Evolutionary conservation across 2,888 invertebrate species (phyloP).

Genomic region (Tipula vernalis): DNA sequence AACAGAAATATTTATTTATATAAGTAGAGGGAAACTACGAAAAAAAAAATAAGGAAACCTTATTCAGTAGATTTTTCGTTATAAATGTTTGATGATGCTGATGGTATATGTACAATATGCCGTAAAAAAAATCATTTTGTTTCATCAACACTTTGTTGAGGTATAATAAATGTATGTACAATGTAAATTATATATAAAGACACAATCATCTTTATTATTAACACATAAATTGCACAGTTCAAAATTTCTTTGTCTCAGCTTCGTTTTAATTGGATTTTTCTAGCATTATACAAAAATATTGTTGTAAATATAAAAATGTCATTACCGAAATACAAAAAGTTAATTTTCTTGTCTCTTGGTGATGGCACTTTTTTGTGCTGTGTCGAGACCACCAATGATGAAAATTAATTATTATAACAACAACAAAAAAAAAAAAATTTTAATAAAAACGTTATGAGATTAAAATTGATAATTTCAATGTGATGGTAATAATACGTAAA

Average conservation of each 20-base stretch:
- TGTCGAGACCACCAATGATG: neutral
- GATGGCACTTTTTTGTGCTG: neutral
- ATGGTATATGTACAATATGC: neutral
- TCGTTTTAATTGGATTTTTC: neutral
- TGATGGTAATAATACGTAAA: neutral
- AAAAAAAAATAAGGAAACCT: neutral
- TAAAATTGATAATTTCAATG: neutral
- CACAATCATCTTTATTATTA: neutral
- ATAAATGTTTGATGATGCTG: neutral
- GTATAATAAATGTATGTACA: neutral
- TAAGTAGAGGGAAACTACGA: neutral
- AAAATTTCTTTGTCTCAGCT: neutral
- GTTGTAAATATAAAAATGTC: too few species aligned
- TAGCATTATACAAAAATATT: neutral
- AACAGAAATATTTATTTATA: neutral
- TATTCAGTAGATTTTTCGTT: neutral
- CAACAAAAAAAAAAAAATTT: neutral
- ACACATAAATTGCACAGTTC: neutral
- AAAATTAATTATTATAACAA: neutral
- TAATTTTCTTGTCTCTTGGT: slow-evolving; percentile 4
- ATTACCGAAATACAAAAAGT: neutral
- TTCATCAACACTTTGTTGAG: neutral
- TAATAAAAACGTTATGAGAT: neutral
- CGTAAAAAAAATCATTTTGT: neutral
- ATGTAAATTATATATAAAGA: neutral